Evolutionary conservation across 2,888 invertebrate species (phyloP).

Genomic region (Tenthredo mesomela): DNA sequence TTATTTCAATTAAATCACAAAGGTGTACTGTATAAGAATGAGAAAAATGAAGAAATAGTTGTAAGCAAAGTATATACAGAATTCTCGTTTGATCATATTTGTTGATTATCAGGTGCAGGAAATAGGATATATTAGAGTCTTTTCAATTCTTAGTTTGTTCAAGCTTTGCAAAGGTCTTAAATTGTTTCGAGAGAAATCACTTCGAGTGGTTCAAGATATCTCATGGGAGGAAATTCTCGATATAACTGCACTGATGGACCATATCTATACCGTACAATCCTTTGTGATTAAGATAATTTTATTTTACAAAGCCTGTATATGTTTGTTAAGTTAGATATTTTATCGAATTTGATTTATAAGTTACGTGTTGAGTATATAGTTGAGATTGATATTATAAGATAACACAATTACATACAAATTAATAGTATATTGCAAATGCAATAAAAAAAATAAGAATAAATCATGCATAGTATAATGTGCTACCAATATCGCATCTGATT

Average conservation of each 20-base stretch:
- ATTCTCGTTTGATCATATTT: background rate
- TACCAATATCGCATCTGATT: constrained; percentile 18
- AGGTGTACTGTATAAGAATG: constrained; percentile 38
- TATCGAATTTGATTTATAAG: constrained; percentile 51
- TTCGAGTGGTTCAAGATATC: background rate
- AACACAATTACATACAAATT: constrained; percentile 47
- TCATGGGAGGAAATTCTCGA: background rate
- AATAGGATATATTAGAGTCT: background rate
- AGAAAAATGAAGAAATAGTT: background rate
- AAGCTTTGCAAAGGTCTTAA: background rate
- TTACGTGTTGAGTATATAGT: constrained; percentile 51
- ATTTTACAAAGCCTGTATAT: constrained; percentile 74
- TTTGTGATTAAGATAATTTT: constrained; percentile 50
- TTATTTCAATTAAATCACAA: constrained; percentile 42
- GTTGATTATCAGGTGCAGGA: background rate
- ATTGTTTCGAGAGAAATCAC: background rate
- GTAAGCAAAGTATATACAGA: background rate
- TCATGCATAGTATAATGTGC: constrained; percentile 27
- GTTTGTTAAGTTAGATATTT: constrained; percentile 65
- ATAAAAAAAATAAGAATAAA: constrained; percentile 19
- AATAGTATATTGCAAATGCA: constrained; percentile 45
- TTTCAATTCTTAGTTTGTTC: background rate
- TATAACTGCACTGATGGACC: background rate
- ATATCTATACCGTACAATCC: constrained; percentile 44
- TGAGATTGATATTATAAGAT: constrained; percentile 34